Conservation (phyloP, 2,888 invertebrate species). For the Apodemia mormo region DNA sequence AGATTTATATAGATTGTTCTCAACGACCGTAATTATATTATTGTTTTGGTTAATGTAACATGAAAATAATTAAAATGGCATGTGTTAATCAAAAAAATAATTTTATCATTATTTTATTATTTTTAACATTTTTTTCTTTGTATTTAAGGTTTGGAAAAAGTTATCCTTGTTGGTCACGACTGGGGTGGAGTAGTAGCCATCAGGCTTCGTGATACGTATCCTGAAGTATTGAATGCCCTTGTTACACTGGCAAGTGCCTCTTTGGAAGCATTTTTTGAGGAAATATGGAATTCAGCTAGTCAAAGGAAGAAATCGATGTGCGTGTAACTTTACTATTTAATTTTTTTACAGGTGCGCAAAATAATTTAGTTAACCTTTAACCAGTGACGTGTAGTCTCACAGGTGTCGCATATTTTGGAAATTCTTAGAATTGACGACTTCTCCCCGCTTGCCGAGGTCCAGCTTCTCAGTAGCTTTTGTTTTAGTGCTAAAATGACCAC, state of each 20-base stretch:
- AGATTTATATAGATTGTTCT: no score
- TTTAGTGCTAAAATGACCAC: constrained; percentile 36
- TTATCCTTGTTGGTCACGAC: background rate
- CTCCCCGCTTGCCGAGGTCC: constrained; percentile 35
- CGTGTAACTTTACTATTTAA: background rate
- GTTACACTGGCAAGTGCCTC: background rate
- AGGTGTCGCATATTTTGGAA: background rate
- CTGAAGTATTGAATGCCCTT: background rate
- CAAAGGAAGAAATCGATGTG: constrained; percentile 1
- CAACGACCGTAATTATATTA: no score
- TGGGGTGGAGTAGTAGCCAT: background rate
- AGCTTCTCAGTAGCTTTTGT: constrained; percentile 38
- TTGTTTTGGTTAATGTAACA: no score
- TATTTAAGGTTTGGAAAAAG: constrained; percentile 6
- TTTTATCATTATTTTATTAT: no score
- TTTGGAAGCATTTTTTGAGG: background rate
- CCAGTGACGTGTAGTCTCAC: no score
- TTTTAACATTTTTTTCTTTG: background rate
- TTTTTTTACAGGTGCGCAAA: no score
- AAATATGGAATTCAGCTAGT: background rate
- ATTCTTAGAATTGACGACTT: constrained; percentile 8
- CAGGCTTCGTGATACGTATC: background rate
- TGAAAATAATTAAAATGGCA: no score
- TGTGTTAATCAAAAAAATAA: no score
- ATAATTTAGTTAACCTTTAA: no score